phyloP scores from a whole-genome alignment of 2,113 vertebrate genomes.

The Todiramphus saurophagus region DNA sequence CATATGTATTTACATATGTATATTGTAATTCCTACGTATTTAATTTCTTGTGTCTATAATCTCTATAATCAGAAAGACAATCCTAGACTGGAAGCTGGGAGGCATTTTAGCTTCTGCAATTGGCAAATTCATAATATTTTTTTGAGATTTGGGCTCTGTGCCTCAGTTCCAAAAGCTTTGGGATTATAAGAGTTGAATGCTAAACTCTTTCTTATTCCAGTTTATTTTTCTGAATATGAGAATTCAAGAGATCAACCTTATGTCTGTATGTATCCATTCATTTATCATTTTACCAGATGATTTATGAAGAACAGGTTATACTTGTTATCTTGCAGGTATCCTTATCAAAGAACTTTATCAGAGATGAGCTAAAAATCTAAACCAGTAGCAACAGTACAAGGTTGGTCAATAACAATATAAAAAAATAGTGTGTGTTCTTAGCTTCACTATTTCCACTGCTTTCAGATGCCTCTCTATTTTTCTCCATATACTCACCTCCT shows the following conservation, averaged over 20 bases:
- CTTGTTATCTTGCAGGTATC: background rate
- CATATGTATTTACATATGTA: background rate
- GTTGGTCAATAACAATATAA: background rate
- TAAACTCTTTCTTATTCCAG: background rate
- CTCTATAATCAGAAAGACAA: background rate
- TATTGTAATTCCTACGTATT: background rate
- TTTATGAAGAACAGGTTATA: background rate
- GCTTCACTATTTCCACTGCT: background rate
- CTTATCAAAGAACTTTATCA: background rate
- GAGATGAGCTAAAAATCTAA: background rate
- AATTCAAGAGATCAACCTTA: background rate
- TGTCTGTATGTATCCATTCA: background rate
- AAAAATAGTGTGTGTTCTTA: background rate
- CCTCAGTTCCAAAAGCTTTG: background rate
- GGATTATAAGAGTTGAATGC: background rate
- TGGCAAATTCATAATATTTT: background rate
- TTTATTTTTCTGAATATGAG: background rate
- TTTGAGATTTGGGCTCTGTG: background rate
- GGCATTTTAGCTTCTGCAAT: background rate
- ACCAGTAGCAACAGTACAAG: background rate
- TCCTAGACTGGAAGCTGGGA: background rate
- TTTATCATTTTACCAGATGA: background rate
- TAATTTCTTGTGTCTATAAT: background rate
- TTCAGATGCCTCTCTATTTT: background rate
- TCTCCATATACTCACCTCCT: background rate